phyloP scores from a whole-genome alignment of 2,888 invertebrate genomes.

The Limulus polyphemus region DNA sequence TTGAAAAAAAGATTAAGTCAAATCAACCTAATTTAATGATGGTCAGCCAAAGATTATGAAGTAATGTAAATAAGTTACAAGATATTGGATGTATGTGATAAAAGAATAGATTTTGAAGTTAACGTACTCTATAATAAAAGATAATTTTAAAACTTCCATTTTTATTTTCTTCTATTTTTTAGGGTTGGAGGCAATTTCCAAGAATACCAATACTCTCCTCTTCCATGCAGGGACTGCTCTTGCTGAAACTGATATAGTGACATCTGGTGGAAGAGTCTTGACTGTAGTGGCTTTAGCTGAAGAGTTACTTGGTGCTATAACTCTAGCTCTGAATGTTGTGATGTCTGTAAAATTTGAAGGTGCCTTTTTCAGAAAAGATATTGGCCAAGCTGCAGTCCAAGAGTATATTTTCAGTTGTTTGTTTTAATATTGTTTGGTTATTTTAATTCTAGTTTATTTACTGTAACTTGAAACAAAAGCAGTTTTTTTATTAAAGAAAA shows the following conservation, averaged over 20 bases:
- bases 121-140: not conserved
- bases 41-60: no score
- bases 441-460: no score
- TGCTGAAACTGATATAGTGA: constrained; percentile 49
- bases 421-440: no score
- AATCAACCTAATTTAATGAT: no score
- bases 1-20: no score
- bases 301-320: constrained; percentile 56
- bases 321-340: constrained; percentile 58
- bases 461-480: no score
- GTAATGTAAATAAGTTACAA: no score
- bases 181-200: not conserved
- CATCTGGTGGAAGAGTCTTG: constrained; percentile 81
- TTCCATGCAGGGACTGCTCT: constrained; percentile 77
- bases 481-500: no score
- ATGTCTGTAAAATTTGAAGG: constrained; percentile 66
- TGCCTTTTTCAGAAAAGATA: constrained; percentile 74
- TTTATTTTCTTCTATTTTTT: not conserved
- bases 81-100: constrained; percentile 3
- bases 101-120: not conserved
- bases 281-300: constrained; percentile 57
- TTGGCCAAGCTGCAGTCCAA: constrained; percentile 71
- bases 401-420: constrained; percentile 45
- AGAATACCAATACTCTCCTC: constrained; percentile 23
- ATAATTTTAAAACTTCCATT: not conserved